Evolutionary conservation across 2,888 invertebrate genomes (phyloP), one percentile per base, ranked within the genome.

Genomic region (Drosophila buzzatii): DNA sequence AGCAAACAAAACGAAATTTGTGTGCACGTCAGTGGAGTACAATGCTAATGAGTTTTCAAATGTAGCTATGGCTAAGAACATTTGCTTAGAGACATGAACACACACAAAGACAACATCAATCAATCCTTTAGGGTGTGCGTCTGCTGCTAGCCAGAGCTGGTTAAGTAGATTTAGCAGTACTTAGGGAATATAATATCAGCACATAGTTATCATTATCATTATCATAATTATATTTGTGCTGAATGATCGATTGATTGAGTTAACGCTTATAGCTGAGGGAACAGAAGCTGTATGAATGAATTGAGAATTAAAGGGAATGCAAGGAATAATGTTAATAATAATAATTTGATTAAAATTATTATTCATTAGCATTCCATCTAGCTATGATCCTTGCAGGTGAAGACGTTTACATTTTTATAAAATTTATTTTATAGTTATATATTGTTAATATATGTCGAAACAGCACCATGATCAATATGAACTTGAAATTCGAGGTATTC

Each of bases 61-160:
- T 37, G 20, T 12, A 23, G 18, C 31, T 18, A 33, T 57, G 57
- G 6, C 49, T 7, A 39, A 60, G 39, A 20, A 27, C 47, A 63
- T 39, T 47, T 47, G 37, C 37, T 20, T n/a, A 18, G 37, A 9
- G 45, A 14, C 1, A 31, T 27, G 3, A 6, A 37, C 45, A 37
- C 23, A n/a, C n/a, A 10, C 51, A 51, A 7, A 33, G 49, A 39
- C 49, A 59, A 37, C 60, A 63, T 60, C 47, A 60, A 63, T 60
- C 63, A 63, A 61, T 60, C 37, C 20, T 47, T 61, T 56, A 44
- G 37, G 52, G 37, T 37, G 37, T 23, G 16, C 37, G 52, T 14
- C 6, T 23, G 42, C 14, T 10, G 4, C n/a, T 47, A 18, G 16
- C 39, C 5, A 10, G 9, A 33, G 23, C 20, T 35, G 18, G 2